These are phyloP conservation scores for Pantherophis vulpinus DNA, from an alignment of 2,797 vertebrate genomes.

Conservation along the genomic window DNA sequence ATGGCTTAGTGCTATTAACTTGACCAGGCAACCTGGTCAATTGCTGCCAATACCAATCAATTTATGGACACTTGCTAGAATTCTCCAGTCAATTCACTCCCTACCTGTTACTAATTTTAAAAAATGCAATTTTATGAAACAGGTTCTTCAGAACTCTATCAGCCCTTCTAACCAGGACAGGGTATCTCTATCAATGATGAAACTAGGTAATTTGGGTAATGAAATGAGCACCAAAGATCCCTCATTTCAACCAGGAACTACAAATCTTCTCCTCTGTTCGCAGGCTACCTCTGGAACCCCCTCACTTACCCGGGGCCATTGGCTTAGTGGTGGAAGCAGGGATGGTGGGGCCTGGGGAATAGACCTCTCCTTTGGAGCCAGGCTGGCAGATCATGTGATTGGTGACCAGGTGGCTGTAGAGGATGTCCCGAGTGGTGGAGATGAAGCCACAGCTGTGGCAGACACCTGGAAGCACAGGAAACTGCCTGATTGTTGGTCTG, in stretches of 20 bases:
- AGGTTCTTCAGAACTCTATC: not conserved
- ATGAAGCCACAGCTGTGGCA: constrained; percentile 96
- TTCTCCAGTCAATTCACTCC: not conserved
- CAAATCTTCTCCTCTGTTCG: too few relatives aligned
- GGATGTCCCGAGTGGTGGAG: constrained; percentile 93
- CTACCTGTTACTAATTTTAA: too few relatives aligned
- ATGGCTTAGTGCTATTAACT: not conserved
- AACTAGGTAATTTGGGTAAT: not conserved
- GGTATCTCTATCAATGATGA: not conserved
- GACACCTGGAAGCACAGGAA: constrained; percentile 63
- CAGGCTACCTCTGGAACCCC: not conserved
- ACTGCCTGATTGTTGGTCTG: not conserved
- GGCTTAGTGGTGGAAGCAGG: constrained; percentile 76
- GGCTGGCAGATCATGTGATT: constrained; percentile 98
- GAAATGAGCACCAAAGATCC: too few relatives aligned
- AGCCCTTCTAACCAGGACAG: not conserved
- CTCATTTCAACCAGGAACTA: too few relatives aligned
- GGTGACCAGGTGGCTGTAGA: constrained; percentile 95
- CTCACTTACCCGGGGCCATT: constrained; percentile 74
- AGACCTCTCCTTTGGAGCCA: constrained; percentile 87
- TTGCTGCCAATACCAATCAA: not conserved
- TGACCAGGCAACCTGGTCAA: not conserved
- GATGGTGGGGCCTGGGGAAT: constrained; percentile 79
- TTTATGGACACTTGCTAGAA: not conserved
- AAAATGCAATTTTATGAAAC: not conserved